Evolutionary conservation across 2,113 vertebrate species (phyloP), one percentile per base, ranked within the genome.

Genomic region (Carettochelys insculpta): DNA sequence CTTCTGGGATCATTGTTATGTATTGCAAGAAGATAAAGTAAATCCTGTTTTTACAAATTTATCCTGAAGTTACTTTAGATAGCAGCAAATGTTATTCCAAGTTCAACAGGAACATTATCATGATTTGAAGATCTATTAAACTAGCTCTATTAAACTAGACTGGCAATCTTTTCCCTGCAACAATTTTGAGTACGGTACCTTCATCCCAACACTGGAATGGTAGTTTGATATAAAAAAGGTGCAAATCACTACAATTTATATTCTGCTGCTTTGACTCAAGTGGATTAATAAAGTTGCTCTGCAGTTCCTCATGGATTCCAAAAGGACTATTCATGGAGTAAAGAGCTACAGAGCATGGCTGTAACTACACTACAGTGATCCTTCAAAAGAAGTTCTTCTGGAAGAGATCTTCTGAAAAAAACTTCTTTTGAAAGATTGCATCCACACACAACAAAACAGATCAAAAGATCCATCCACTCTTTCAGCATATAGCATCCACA

Each of bases 61-160:
- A 19, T 78, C 54, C 38, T 43, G 9, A 34, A 94, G 20, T 92
- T 90, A 50, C 41, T 94, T 83, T 54, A 73, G 85, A 50, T 85
- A 91, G 65, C 47, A 88, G 20, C 19, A 78, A 93, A 88, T 91
- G 75, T 91, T 94, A 93, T 89, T 51, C 65, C 65, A 90, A 87
- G 58, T 82, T 90, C 38, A 80, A 56, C n/a, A 84, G 43, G 51
- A 92, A 65, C 1, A 6, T 58, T 61, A 58, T 71, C 22, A 81
- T 54, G 80, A 94, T 58, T 77, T 83, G 1, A 3, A 48, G 48
- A 87, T 82, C 11, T 12, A 41, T 77, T 53, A 71, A 17, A 78
- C 6, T 29, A 45, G 6, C n/a, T 82, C 11, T 12, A 41, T 77
- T 53, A 71, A 17, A 78, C 6, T 29, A 45, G 6, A 8, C 47